Evolutionary conservation across 2,113 vertebrate species (phyloP).

Genomic region (Tupaia tana): DNA sequence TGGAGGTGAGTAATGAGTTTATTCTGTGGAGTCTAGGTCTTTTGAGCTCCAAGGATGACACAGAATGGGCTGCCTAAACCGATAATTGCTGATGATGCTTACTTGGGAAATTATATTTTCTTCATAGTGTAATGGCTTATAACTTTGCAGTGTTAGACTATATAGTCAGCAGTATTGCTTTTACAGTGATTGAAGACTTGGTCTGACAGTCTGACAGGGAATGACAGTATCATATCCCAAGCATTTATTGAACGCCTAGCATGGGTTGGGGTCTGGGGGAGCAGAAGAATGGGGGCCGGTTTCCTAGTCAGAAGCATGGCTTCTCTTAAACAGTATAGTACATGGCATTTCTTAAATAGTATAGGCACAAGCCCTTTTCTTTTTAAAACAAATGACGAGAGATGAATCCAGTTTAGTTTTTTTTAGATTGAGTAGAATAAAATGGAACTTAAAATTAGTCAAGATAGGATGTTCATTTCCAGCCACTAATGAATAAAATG

Average conservation of each 20-base stretch:
- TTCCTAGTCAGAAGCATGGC: conserved; percentile 1
- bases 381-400: not conserved
- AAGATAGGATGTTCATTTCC: conserved; percentile 11
- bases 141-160: conserved; percentile 26
- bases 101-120: conserved; percentile 49
- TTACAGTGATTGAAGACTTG: conserved; percentile 33
- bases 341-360: not conserved
- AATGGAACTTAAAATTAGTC: conserved; percentile 9
- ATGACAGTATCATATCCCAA: not conserved
- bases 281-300: not conserved
- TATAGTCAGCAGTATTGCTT: conserved; percentile 11
- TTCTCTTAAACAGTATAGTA: not conserved
- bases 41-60: not conserved
- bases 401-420: conserved; percentile 11
- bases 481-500: conserved; percentile 41
- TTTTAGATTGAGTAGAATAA: conserved; percentile 23
- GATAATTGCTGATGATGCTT: not conserved
- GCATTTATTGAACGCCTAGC: not conserved
- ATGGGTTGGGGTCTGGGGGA: not conserved
- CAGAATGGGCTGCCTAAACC: not conserved
- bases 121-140: conserved; percentile 8
- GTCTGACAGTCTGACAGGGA: not conserved
- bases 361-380: not conserved
- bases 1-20: conserved; percentile 90
- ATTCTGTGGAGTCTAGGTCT: not conserved